Base-by-base conservation (phyloP, 2,113 vertebrate species). In the Larimichthys polyactis region DNA sequence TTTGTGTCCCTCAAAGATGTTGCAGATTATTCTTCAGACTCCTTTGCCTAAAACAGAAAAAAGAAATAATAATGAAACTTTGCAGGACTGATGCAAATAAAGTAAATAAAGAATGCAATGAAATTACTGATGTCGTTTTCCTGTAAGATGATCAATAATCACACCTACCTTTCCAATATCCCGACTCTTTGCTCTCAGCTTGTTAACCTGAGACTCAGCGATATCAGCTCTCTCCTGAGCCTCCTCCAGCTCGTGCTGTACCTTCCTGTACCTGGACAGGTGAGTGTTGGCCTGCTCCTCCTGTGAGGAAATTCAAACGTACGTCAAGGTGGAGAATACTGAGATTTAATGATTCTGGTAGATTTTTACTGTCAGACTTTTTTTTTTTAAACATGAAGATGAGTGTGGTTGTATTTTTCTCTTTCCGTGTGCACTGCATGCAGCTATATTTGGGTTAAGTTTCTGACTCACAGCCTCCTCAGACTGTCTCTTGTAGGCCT, bases 161-260 rank as follows among this genome's bases (percentile, higher is more conserved):
- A 36, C 49, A 68, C 88, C 80, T 63, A 94, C 93, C 87, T 93
- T 95, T 75, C 87, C 93, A 59, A 90, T 71, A 12, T 95, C 94
- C 1, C 92, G 87, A 69, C 92, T 95, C 85, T 92, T 94, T 40
- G 88, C 86, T 57, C 93, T 94, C 77, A 94, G 90, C 83, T 96
- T 97, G 93, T 96, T 97, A 91, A 96, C 95, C 83, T 96, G 96
- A 5, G 96, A 96, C 83, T 97, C 96, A 0, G 95, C 94, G 0
- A 97, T 96, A 78, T 97, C 96, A 0, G 95, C 96, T 0, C 96
- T 84, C 90, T 97, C 96, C 88, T 96, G 94, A 11, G 96, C 95
- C 55, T 97, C 96, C 82, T 97, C 96, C 89, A 96, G 73, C 81
- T 96, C 95, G 0, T 97, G 96, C 90, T 97, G 96, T 36, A 94